Percentiles rank a stretch among this genome's conserved stretches.
phyloP scores from a whole-genome alignment of 2,888 invertebrate genomes.

The Asteroscopus sphinx region DNA sequence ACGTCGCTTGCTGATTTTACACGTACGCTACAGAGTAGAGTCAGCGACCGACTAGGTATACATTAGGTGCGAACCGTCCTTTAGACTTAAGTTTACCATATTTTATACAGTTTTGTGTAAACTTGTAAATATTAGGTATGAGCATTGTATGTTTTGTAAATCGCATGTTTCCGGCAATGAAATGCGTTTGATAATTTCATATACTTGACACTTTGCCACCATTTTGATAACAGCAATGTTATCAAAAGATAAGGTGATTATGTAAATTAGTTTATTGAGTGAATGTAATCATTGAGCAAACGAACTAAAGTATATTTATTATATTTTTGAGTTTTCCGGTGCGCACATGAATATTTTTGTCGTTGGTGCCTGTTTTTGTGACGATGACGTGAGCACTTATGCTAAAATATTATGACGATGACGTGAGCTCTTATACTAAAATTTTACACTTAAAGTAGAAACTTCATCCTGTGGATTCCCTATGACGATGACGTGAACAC shows the following conservation, averaged over 20 bases:
- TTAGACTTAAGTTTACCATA: no score
- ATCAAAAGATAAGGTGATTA: slow-evolving; percentile 33
- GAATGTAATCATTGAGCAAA: neutral
- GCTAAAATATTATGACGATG: no score
- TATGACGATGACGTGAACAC: no score
- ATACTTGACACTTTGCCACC: slow-evolving; percentile 20
- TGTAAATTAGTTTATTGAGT: slow-evolving; percentile 15
- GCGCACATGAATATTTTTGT: neutral
- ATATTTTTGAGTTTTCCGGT: neutral
- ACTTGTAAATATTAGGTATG: neutral
- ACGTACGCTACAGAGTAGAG: no score
- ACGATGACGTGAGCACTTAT: no score
- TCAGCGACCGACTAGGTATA: no score
- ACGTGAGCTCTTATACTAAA: no score
- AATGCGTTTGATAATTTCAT: slow-evolving; percentile 15
- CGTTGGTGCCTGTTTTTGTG: no score
- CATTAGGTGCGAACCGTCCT: no score
- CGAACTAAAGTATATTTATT: neutral
- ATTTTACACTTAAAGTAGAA: no score
- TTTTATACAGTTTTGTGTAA: neutral
- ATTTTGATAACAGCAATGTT: slow-evolving; percentile 29
- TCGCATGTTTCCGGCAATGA: slow-evolving; percentile 30
- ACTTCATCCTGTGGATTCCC: no score
- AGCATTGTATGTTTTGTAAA: slow-evolving; percentile 15
- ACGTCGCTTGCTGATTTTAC: no score